phyloP scores from a whole-genome alignment of 2,888 invertebrate genomes.

The Euphydryas editha region DNA sequence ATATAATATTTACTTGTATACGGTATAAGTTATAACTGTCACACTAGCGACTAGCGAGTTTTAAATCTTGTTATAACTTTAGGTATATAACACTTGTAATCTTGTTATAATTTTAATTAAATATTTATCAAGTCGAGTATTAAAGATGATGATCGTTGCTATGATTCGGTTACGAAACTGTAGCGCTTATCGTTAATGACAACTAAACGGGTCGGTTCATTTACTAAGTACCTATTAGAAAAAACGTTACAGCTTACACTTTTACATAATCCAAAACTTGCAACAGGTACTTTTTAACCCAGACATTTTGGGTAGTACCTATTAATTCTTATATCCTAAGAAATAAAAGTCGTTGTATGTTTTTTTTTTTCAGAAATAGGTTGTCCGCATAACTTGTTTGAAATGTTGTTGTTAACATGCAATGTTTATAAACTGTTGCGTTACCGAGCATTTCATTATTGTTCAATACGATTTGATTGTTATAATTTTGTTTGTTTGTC shows the following conservation, averaged over 20 bases:
- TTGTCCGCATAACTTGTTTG: slow-evolving; percentile 55
- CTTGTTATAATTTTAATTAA: too few relatives aligned
- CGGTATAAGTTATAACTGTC: too few relatives aligned
- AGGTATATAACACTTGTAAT: too few relatives aligned
- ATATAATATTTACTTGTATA: too few relatives aligned
- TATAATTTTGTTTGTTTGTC: slow-evolving; percentile 62
- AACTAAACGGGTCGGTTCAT: background rate
- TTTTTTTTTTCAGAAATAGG: slow-evolving; percentile 19
- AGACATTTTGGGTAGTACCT: background rate
- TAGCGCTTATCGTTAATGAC: slow-evolving; percentile 24
- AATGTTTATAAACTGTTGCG: slow-evolving; percentile 77
- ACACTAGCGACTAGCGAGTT: background rate
- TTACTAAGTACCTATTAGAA: slow-evolving; percentile 18
- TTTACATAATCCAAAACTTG: slow-evolving; percentile 33
- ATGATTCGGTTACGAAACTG: slow-evolving; percentile 22
- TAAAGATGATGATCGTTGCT: background rate
- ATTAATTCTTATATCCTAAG: background rate
- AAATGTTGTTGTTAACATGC: slow-evolving; percentile 58
- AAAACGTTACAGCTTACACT: slow-evolving; percentile 24
- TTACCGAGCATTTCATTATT: slow-evolving; percentile 63
- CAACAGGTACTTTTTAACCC: slow-evolving; percentile 7
- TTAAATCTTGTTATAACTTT: background rate
- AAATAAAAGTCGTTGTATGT: slow-evolving; percentile 21
- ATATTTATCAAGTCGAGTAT: background rate
- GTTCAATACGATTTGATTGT: slow-evolving; percentile 66